Evolutionary conservation across 92 coral and sea anemone genomes (phyloP), one percentile per base, ranked within the genome.

Genomic region (Porites rus): DNA sequence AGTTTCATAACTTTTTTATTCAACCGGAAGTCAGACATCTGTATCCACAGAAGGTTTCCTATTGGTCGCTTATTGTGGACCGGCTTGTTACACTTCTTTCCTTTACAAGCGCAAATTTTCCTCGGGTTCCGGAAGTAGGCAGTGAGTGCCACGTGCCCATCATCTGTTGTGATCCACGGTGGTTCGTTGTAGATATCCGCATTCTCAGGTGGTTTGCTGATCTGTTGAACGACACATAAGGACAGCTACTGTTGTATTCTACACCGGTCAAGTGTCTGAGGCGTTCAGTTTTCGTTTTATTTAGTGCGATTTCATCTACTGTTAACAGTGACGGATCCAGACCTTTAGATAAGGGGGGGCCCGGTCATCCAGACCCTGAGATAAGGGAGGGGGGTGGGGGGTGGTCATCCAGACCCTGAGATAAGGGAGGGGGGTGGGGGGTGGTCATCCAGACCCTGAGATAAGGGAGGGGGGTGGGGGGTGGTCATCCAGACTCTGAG

Each of bases 21-120:
- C 4, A 50, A 2, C 54, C 88, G 67, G 50, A 82, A 66, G 86
- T 92, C 85, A 70, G 86, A 88, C 38, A 86, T 76, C 84, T 94
- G 97, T 9, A 94, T 84, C 97, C 97, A 92, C 58, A 94, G 80
- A 3, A 95, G 87, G 69, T 94, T 95, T 20, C 97, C 97, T 17
- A 94, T 81, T 20, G 85, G 90, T 8, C 76, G 85, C 66, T 75
- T 72, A 6, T 60, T 67, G 61, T 51, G 58, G 5, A 72, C 11
- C 12, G 78, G 74, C 52, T 85, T 79, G 24, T 76, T 81, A 71
- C 94, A 90, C 60, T 85, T 51, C 7, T 38, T 38, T 38, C 59
- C 43, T 38, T 17, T 84, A 54, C 90, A 86, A 4, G 75, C 64
- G 80, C 95, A 94, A 62, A 96, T 96, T 82, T 84, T 54, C 28